phyloP scores from a whole-genome alignment of 2,113 vertebrate species.

The Motacilla tschutschensis region DNA sequence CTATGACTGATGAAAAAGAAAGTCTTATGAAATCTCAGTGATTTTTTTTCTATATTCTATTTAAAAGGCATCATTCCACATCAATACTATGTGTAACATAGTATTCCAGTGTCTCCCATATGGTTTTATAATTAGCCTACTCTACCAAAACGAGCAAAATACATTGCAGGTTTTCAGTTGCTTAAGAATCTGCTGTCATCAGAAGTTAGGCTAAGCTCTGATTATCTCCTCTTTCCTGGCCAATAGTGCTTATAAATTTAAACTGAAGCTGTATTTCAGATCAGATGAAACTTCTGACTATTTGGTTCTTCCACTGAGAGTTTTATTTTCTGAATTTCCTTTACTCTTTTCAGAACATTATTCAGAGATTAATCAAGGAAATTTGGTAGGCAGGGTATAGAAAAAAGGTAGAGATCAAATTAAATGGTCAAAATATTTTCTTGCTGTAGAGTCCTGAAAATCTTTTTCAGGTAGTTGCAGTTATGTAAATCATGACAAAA shows the following conservation, averaged over 20 bases:
- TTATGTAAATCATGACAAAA: background rate
- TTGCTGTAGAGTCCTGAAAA: background rate
- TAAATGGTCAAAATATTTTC: background rate
- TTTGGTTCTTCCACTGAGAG: background rate
- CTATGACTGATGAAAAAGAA: background rate
- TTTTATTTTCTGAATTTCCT: background rate
- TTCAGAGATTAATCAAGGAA: background rate
- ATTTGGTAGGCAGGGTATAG: background rate
- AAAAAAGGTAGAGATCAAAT: fast-evolving
- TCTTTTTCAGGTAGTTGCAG: background rate
- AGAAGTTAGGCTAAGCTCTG: background rate
- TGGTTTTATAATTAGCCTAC: background rate
- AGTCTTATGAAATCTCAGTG: background rate
- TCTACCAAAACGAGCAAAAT: background rate
- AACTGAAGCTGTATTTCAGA: background rate
- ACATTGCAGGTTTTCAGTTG: background rate
- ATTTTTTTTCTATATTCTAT: background rate
- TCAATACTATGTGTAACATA: background rate
- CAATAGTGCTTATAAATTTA: background rate
- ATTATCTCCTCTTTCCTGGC: background rate
- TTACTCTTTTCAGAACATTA: background rate
- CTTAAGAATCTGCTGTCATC: background rate
- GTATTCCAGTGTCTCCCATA: background rate
- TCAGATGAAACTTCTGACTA: background rate
- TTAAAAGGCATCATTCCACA: background rate